A percentile compares a stretch with the other conserved stretches of the same genome.
These are phyloP conservation scores for Pelvicachromis taeniatus DNA, from an alignment of 2,113 vertebrate genomes.

Conservation along the genomic window DNA sequence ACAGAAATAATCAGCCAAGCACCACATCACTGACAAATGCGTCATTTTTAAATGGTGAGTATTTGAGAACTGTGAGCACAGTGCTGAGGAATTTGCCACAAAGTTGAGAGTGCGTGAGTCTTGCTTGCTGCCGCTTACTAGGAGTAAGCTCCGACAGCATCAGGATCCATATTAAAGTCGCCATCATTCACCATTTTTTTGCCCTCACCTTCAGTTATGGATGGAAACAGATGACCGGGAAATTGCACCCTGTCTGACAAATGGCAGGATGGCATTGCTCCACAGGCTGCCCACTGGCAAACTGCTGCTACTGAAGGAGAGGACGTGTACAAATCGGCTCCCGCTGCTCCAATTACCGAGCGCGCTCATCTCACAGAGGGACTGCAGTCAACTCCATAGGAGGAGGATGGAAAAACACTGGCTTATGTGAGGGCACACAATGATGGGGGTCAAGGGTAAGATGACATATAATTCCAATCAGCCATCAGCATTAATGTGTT, in stretches of 20 bases:
- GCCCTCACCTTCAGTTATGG: slow-evolving; percentile 43
- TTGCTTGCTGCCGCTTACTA: neutral
- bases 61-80: slow-evolving; percentile 17
- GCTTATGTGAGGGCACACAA: slow-evolving; percentile 13
- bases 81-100: slow-evolving; percentile 50
- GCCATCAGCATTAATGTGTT: slow-evolving; percentile 48
- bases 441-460: slow-evolving; percentile 60
- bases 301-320: slow-evolving; percentile 47
- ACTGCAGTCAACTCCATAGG: slow-evolving; percentile 37
- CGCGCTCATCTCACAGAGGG: slow-evolving; percentile 51
- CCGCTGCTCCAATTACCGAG: slow-evolving; percentile 61
- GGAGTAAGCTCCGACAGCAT: slow-evolving; percentile 2
- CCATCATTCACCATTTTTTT: slow-evolving; percentile 39
- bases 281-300: slow-evolving; percentile 52
- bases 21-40: slow-evolving; percentile 45
- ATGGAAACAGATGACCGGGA: slow-evolving; percentile 62
- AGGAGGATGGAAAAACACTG: slow-evolving; percentile 35
- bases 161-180: slow-evolving; percentile 35
- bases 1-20: slow-evolving; percentile 5
- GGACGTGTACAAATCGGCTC: slow-evolving; percentile 60
- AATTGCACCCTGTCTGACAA: slow-evolving; percentile 66
- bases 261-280: slow-evolving; percentile 57
- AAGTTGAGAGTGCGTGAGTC: slow-evolving; percentile 8
- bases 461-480: slow-evolving; percentile 48
- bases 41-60: slow-evolving; percentile 48